A percentile compares a stretch with the other conserved stretches of the same genome.
Evolutionary conservation across 1,140 invertebrate genomes (phyloP).

Genomic region (Heliconius hewitsoni): DNA sequence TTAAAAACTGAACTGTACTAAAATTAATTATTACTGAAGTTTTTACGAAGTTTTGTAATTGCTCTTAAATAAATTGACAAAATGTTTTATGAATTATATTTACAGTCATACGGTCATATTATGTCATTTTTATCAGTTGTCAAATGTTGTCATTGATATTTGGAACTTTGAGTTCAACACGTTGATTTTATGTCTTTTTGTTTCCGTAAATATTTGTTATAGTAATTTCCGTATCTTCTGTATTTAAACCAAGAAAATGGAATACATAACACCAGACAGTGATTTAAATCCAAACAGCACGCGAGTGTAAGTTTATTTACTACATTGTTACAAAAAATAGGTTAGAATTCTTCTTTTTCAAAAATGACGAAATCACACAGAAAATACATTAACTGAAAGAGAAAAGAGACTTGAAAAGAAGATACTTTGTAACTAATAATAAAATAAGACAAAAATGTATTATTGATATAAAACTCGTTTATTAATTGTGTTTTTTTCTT

Average conservation of each 20-base stretch:
- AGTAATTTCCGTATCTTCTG: background rate
- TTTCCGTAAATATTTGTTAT: background rate
- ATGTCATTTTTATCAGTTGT: background rate
- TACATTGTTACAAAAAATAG: background rate
- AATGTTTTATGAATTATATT: no score
- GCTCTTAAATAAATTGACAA: no score
- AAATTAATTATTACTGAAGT: no score
- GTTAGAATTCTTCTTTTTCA: background rate
- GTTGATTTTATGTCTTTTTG: background rate
- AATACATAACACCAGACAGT: constrained; percentile 66
- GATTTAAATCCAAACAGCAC: constrained; percentile 46
- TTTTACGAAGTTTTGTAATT: no score
- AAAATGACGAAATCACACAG: no score
- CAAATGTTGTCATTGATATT: background rate
- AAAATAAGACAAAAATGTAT: background rate
- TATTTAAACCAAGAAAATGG: constrained; percentile 43
- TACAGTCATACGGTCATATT: no score
- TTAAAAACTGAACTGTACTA: no score
- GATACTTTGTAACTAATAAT: background rate
- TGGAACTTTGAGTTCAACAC: constrained; percentile 8
- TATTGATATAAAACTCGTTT: background rate
- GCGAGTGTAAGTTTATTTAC: constrained; percentile 57
- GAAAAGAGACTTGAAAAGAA: background rate
- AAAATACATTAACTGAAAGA: no score
- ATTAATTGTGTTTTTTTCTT: constrained; percentile 56